Conservation (phyloP, 2,113 vertebrate genomes). For the Carlito syrichta region DNA sequence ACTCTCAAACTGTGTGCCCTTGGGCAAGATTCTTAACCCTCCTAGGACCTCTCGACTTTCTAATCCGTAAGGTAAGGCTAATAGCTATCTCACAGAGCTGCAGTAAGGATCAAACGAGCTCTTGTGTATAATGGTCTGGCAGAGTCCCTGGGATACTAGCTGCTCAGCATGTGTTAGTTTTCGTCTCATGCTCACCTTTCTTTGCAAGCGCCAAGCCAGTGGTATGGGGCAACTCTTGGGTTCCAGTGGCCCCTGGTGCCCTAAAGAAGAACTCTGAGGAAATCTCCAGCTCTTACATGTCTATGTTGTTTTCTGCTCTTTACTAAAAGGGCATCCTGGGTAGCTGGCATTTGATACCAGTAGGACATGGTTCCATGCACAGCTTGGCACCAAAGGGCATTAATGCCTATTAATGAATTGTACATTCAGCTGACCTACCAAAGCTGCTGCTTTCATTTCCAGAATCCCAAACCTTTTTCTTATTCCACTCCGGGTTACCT, state of each 20-base stretch:
- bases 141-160: background rate
- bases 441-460: conserved; percentile 10
- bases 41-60: background rate
- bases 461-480: background rate
- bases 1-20: conserved; percentile 13
- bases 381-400: conserved; percentile 6
- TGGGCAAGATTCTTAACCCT: conserved; percentile 34
- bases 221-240: background rate
- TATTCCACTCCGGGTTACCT: background rate
- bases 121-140: background rate
- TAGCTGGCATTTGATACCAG: conserved; percentile 34
- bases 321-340: background rate
- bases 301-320: background rate
- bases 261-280: conserved; percentile 5
- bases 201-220: background rate
- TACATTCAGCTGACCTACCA: conserved; percentile 14
- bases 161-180: background rate
- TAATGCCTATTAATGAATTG: conserved; percentile 41
- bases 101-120: conserved; percentile 9
- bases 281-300: background rate
- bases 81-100: background rate
- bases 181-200: background rate
- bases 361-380: background rate
- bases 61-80: conserved; percentile 27
- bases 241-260: background rate